phyloP scores from a whole-genome alignment of 2,797 vertebrate species.

The Brachymystax lenok region DNA sequence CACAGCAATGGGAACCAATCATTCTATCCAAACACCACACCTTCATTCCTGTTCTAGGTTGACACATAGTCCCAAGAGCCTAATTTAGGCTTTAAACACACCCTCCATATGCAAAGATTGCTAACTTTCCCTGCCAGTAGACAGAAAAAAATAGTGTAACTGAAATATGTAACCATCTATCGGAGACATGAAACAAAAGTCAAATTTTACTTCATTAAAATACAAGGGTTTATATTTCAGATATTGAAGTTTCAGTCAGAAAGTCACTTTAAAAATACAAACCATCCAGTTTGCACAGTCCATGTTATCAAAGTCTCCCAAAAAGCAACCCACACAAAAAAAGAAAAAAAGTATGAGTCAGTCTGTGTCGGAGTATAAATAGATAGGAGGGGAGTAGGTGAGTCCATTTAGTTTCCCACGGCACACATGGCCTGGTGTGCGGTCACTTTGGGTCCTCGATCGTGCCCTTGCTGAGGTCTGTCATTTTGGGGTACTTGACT shows the following conservation, averaged over 20 bases:
- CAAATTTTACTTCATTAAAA: conserved; percentile 54
- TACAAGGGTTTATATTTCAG: conserved; percentile 45
- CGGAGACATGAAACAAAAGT: conserved; percentile 67
- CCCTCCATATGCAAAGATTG: conserved; percentile 42
- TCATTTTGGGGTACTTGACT: conserved; percentile 99
- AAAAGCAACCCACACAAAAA: conserved; percentile 73
- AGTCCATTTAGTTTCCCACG: conserved; percentile 63
- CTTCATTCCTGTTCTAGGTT: conserved; percentile 32
- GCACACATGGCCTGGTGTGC: conserved; percentile 46
- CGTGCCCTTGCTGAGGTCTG: conserved; percentile 97
- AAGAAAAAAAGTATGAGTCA: conserved; percentile 70
- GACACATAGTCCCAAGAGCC: conserved; percentile 65
- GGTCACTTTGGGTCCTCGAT: conserved; percentile 96
- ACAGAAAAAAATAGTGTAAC: conserved; percentile 70
- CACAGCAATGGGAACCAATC: conserved; percentile 35
- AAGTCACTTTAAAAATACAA: conserved; percentile 66
- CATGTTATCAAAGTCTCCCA: conserved; percentile 74
- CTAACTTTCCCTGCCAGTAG: conserved; percentile 72
- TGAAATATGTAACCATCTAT: conserved; percentile 61
- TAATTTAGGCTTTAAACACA: conserved; percentile 77
- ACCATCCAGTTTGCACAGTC: conserved; percentile 68
- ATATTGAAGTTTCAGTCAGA: conserved; percentile 51
- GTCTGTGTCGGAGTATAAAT: conserved; percentile 79
- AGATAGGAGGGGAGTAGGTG: conserved; percentile 61
- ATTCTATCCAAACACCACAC: conserved; percentile 45